Percentiles rank a stretch among this genome's conserved stretches.
phyloP scores from a whole-genome alignment of 1,140 invertebrate genomes.

The Caenorhabditis brenneri region DNA sequence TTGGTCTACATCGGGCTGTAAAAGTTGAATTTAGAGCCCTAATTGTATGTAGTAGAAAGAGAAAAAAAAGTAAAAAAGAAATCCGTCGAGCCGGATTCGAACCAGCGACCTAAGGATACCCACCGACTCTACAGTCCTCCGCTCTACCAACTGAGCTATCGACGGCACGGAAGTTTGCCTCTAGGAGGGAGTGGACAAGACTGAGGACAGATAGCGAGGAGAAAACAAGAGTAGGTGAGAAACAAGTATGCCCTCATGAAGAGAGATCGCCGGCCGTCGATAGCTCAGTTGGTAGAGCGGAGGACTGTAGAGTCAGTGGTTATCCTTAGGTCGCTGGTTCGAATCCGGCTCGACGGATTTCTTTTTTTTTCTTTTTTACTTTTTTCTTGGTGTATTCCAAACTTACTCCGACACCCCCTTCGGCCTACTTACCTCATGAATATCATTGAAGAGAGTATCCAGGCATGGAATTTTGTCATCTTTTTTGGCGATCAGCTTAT shows the following conservation, averaged over 20 bases:
- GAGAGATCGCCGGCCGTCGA: slow-evolving; percentile 15
- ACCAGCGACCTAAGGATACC: slow-evolving; percentile 66
- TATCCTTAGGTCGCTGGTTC: slow-evolving; percentile 65
- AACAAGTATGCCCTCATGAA: not conserved
- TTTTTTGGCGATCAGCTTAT: slow-evolving; percentile 12
- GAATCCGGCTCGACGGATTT: slow-evolving; percentile 60
- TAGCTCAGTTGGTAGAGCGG: slow-evolving; percentile 64
- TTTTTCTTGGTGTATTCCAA: too few species aligned
- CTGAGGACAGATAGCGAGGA: not conserved
- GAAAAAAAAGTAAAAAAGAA: not conserved
- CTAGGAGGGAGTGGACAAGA: not conserved
- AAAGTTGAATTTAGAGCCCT: not conserved
- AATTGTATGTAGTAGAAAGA: not conserved
- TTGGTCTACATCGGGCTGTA: not conserved
- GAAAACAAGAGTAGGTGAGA: not conserved
- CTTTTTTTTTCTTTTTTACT: not conserved
- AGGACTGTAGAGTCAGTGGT: slow-evolving; percentile 57
- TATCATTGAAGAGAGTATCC: slow-evolving; percentile 1
- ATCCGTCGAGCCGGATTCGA: slow-evolving; percentile 64
- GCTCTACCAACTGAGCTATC: slow-evolving; percentile 64
- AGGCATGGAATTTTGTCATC: slow-evolving; percentile 6
- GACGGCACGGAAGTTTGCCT: not conserved
- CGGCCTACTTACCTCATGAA: slow-evolving; percentile 23
- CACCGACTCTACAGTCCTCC: slow-evolving; percentile 59
- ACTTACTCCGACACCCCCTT: too few species aligned